These are phyloP conservation scores for Tapirus terrestris DNA, from an alignment of 2,113 vertebrate genomes.

Conservation along the genomic window DNA sequence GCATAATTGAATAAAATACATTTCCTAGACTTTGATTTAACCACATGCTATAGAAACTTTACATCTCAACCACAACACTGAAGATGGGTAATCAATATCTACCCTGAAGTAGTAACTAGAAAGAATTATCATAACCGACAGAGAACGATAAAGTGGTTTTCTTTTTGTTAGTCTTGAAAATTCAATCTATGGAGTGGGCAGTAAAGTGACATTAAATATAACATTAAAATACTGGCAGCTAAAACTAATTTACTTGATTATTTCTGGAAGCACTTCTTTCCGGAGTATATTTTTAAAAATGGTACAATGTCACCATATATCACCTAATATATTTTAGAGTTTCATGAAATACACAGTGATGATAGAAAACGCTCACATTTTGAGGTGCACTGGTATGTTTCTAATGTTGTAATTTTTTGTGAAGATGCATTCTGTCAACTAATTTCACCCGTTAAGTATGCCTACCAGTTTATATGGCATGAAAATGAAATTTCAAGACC, in stretches of 20 bases:
- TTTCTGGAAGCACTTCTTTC: background rate
- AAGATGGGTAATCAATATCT: background rate
- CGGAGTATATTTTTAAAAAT: background rate
- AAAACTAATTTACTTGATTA: background rate
- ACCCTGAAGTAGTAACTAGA: accelerated
- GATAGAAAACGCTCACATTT: background rate
- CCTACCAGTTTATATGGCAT: background rate
- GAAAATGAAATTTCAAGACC: slow-evolving; percentile 31
- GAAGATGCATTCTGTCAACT: background rate
- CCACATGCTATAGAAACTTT: background rate
- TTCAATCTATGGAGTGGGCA: background rate
- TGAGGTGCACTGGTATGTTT: background rate
- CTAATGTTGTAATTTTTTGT: background rate
- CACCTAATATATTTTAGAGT: too few relatives aligned
- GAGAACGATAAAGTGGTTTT: background rate
- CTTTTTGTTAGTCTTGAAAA: background rate
- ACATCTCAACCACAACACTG: background rate
- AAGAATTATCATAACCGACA: background rate
- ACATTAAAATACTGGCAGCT: background rate
- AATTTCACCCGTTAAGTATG: background rate
- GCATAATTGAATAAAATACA: background rate
- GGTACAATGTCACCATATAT: background rate
- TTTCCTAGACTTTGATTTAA: background rate
- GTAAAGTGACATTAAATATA: background rate
- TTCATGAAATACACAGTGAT: background rate